Percentiles rank a stretch among this genome's conserved stretches.
phyloP scores from a whole-genome alignment of 2,888 invertebrate species.

The Gnatocerus cornutus region DNA sequence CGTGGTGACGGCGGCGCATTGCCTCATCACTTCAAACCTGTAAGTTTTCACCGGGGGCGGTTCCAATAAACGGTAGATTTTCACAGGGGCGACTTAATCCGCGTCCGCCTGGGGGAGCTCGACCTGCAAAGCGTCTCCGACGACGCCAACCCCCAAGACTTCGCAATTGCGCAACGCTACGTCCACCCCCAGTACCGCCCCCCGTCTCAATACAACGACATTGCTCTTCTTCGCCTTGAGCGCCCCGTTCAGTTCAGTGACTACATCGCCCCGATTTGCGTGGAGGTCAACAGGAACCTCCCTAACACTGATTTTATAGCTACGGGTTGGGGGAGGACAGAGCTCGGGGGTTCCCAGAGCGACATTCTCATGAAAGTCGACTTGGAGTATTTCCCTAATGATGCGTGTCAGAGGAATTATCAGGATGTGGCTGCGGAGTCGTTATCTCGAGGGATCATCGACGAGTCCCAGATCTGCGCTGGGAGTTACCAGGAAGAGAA shows the following conservation, averaged over 20 bases:
- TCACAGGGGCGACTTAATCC: conserved; percentile 58
- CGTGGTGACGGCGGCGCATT: conserved; percentile 82
- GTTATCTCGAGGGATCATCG: conserved; percentile 67
- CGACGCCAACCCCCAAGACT: conserved; percentile 62
- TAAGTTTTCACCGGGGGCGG: conserved; percentile 52
- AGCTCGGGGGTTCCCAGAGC: conserved; percentile 58
- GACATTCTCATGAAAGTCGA: conserved; percentile 70
- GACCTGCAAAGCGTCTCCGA: conserved; percentile 64
- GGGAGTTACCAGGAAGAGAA: conserved; percentile 67
- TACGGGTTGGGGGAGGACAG: conserved; percentile 71
- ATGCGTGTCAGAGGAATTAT: conserved; percentile 63
- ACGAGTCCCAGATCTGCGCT: conserved; percentile 71
- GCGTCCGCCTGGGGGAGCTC: conserved; percentile 71
- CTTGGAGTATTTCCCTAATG: conserved; percentile 63
- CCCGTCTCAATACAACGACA: conserved; percentile 72
- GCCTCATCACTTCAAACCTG: conserved; percentile 65
- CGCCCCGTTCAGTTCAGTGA: conserved; percentile 65
- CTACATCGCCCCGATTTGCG: conserved; percentile 72
- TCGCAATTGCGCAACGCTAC: conserved; percentile 63
- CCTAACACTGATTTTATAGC: conserved; percentile 63
- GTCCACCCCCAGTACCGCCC: conserved; percentile 70
- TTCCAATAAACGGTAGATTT: too few relatives aligned
- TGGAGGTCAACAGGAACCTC: conserved; percentile 60
- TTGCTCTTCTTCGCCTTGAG: conserved; percentile 71
- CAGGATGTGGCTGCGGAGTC: conserved; percentile 53